Evolutionary conservation across 2,113 vertebrate genomes (phyloP), one percentile per base, ranked within the genome.

Genomic region (Apteryx owenii): DNA sequence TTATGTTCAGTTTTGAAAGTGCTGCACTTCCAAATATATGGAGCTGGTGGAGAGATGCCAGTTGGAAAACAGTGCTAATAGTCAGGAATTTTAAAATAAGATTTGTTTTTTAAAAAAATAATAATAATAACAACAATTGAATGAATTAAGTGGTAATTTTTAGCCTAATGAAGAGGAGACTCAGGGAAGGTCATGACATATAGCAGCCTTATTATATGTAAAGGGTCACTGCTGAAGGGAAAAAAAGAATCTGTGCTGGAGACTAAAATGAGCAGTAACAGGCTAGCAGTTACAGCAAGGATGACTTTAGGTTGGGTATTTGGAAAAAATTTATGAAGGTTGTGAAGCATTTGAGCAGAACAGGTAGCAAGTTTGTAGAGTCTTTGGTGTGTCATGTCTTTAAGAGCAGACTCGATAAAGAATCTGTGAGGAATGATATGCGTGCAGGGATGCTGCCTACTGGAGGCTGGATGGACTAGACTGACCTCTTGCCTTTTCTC

Each of bases 391-490:
- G 61, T n/a, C 21, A 62, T 0, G 0, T 84, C 40, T 87, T 10
- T 71, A 84, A 71, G 38, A 71, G 44, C 51, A 33, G 60, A 48
- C 46, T 48, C 4, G 46, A 14, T 70, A 6, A 78, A 28, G 33
- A 85, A 33, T 19, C 11, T 58, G 9, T 69, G 0, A 2, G 62
- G n/a, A 78, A 1, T 21, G 83, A 12, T 36, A 40, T 14, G 3
- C 0, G 0, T 56, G 65, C 25, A 84, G 40, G 81, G 53, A 31
- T n/a, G 7, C 48, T 84, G 53, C 58, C 51, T 33, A 3, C 0
- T 4, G 38, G 28, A 85, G 82, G 42, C 53, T 38, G 58, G 18
- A 22, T 1, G 4, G 58, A 33, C 66, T 71, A 33, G 87, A 79
- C 10, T 48, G 58, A 58, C 26, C 90, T 40, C 60, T 81, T 86